Conservation (phyloP, 2,888 invertebrate genomes). For the Cephus sareptanus region DNA sequence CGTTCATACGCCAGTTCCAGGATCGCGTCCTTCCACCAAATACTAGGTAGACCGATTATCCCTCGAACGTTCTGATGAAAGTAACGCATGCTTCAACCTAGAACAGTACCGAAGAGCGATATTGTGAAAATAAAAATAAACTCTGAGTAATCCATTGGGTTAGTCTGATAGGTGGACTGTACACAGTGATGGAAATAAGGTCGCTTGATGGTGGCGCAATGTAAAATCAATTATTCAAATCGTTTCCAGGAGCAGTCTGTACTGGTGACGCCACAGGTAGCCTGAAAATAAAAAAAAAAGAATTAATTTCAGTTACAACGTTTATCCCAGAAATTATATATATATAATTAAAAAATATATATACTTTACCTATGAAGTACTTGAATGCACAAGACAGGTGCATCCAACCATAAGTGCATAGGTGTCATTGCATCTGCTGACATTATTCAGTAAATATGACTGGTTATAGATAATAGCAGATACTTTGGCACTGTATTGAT, state of each 20-base stretch:
- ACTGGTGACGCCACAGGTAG: not conserved
- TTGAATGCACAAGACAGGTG: conserved; percentile 38
- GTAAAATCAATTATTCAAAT: conserved; percentile 8
- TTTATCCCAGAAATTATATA: not conserved
- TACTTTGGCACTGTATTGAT: too few relatives aligned
- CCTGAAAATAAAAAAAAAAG: not conserved
- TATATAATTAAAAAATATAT: not conserved
- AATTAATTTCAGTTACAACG: not conserved
- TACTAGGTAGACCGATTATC: not conserved
- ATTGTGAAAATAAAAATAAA: not conserved
- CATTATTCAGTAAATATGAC: not conserved
- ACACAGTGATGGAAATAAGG: not conserved
- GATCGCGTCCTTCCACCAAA: not conserved
- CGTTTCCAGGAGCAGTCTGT: not conserved
- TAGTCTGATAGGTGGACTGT: not conserved
- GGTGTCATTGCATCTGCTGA: conserved; percentile 43
- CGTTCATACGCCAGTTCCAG: not conserved
- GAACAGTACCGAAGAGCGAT: not conserved
- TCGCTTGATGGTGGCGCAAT: not conserved
- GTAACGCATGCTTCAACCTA: not conserved
- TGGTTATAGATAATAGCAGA: not conserved
- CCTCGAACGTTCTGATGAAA: not conserved
- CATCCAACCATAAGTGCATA: conserved; percentile 16
- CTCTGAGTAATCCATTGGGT: not conserved
- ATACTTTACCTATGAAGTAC: not conserved